Evolutionary conservation across 2,888 invertebrate genomes (phyloP).

Genomic region (Tinea pellionella): DNA sequence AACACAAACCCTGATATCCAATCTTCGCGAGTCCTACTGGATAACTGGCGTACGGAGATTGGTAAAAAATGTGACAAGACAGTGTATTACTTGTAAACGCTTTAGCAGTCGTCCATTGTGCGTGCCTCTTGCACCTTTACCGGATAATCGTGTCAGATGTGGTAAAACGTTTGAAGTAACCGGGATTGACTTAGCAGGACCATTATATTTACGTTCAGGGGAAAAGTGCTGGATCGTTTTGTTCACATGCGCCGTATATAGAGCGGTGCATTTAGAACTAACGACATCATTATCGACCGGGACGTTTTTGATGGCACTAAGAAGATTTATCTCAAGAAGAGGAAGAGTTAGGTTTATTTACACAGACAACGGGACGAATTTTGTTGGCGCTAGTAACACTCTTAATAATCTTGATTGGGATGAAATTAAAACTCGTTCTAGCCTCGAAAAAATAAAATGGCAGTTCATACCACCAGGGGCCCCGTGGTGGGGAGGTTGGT

Average conservation of each 20-base stretch:
- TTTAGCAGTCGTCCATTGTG: background rate
- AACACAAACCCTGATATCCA: background rate
- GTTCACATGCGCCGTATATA: slow-evolving; percentile 16
- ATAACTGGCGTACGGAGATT: background rate
- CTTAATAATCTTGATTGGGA: background rate
- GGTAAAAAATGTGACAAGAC: background rate
- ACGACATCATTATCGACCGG: background rate
- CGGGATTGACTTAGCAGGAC: background rate
- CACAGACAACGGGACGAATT: background rate
- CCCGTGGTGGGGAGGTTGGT: slow-evolving; percentile 47
- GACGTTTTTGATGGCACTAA: background rate
- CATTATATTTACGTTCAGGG: background rate
- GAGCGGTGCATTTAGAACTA: slow-evolving; percentile 8
- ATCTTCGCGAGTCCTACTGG: slow-evolving; percentile 14
- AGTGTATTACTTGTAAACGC: background rate
- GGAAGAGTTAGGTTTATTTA: background rate
- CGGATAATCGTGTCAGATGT: background rate
- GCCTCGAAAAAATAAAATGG: slow-evolving; percentile 18
- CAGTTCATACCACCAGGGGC: slow-evolving; percentile 35
- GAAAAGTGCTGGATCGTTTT: slow-evolving; percentile 4
- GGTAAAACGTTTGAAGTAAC: background rate
- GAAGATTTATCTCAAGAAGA: slow-evolving; percentile 14
- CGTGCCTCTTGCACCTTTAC: background rate
- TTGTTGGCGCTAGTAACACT: background rate
- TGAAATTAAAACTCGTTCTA: background rate